Evolutionary conservation across 1,140 invertebrate species (phyloP).

Genomic region (Sycophaga agraensis): DNA sequence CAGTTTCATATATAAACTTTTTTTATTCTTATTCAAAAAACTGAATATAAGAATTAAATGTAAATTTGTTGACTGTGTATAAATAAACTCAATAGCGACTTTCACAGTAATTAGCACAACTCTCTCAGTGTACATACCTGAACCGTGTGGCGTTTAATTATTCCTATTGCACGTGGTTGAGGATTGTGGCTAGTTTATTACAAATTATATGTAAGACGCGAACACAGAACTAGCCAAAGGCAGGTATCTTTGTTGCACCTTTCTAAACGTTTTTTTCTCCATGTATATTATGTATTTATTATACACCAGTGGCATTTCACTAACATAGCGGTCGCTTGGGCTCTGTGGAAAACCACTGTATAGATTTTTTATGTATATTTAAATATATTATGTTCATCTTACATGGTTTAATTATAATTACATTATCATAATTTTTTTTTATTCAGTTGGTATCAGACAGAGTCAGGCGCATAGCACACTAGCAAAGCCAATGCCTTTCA

Average conservation of each 20-base stretch:
- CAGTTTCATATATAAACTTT: not conserved
- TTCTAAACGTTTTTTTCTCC: slow-evolving; percentile 20
- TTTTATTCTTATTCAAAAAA: not conserved
- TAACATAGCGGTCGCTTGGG: slow-evolving; percentile 39
- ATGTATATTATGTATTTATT: slow-evolving; percentile 29
- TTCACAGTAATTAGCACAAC: not conserved
- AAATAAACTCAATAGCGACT: not conserved
- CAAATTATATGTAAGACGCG: slow-evolving; percentile 33
- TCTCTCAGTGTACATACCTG: slow-evolving; percentile 12
- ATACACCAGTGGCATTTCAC: slow-evolving; percentile 36
- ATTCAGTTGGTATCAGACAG: not conserved
- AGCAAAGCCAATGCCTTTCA: slow-evolving; percentile 7
- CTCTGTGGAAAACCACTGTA: slow-evolving; percentile 9
- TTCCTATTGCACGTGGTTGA: slow-evolving; percentile 34
- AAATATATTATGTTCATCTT: too few relatives aligned
- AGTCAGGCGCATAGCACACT: not conserved
- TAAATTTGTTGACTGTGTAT: not conserved
- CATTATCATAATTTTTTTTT: not conserved
- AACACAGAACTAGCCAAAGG: slow-evolving; percentile 63
- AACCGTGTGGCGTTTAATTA: slow-evolving; percentile 13
- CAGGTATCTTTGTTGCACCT: slow-evolving; percentile 57
- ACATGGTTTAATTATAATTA: not conserved
- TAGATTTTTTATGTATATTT: not conserved
- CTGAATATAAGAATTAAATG: not conserved
- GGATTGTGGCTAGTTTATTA: slow-evolving; percentile 34